A percentile compares a stretch with the other conserved stretches of the same genome.
Evolutionary conservation across 2,113 vertebrate species (phyloP).

Genomic region (Ondatra zibethicus): DNA sequence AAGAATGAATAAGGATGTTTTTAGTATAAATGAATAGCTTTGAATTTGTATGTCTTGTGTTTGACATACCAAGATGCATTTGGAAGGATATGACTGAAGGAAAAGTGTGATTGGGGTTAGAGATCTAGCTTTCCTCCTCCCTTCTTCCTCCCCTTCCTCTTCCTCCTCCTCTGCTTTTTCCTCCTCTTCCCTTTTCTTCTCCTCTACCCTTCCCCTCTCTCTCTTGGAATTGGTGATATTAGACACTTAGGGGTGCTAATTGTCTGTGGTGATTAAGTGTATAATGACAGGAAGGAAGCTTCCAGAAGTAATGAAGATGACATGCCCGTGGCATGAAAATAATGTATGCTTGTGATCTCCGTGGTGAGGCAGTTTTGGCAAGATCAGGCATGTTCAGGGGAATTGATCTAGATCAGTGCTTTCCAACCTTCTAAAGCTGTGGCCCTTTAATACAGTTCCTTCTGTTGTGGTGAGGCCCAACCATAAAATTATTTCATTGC

Average conservation of each 20-base stretch:
- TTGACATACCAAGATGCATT: background rate
- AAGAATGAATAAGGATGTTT: background rate
- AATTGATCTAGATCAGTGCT: background rate
- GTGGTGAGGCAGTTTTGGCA: too few relatives aligned
- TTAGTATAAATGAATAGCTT: background rate
- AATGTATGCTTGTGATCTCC: background rate
- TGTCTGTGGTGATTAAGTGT: background rate
- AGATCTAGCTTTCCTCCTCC: background rate
- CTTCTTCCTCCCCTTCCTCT: rapidly evolving
- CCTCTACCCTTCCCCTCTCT: background rate
- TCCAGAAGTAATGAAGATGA: background rate
- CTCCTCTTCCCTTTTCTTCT: background rate
- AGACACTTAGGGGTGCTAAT: background rate
- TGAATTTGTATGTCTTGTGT: background rate
- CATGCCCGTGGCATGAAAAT: background rate
- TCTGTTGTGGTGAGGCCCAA: background rate
- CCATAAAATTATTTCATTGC: background rate
- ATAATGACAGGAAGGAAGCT: background rate
- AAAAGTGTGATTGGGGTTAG: background rate
- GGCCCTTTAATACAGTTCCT: background rate
- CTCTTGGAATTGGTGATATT: background rate
- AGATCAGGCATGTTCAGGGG: background rate
- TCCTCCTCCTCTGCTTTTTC: rapidly evolving
- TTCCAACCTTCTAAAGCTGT: background rate
- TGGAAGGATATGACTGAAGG: background rate